Percentiles rank a stretch among this genome's conserved stretches.
Conservation (phyloP, 2,797 vertebrate genomes). For the Tinamus major region DNA sequence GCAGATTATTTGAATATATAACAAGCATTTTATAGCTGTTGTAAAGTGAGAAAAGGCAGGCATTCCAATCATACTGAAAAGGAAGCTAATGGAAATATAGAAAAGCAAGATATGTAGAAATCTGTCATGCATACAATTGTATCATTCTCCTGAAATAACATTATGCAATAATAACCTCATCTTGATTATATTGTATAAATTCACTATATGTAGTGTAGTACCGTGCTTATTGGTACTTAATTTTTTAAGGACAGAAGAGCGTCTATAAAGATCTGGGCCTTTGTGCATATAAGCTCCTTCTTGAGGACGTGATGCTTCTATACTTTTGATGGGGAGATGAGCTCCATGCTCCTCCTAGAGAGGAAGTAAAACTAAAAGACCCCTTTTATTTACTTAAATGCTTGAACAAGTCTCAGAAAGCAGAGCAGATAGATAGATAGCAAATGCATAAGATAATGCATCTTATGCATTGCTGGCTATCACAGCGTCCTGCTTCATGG, state of each 20-base stretch:
- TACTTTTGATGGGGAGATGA: not conserved
- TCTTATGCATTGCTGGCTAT: not conserved
- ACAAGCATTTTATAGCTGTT: not conserved
- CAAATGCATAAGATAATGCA: rapidly evolving
- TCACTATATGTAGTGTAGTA: not conserved
- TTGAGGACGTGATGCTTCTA: not conserved
- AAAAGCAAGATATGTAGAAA: not conserved
- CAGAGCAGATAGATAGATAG: not conserved
- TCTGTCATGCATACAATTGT: not conserved
- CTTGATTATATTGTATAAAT: not conserved
- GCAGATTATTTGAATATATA: not conserved
- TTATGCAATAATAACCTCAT: not conserved
- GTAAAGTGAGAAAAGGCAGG: not conserved
- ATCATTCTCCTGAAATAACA: not conserved
- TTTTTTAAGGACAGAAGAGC: too few relatives aligned
- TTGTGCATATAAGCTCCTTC: rapidly evolving
- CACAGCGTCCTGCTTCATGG: not conserved
- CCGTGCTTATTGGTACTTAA: not conserved
- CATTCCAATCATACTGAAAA: not conserved
- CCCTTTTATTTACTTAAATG: not conserved
- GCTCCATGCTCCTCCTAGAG: not conserved
- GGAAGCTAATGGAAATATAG: not conserved
- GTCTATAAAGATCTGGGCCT: rapidly evolving
- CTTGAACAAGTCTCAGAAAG: not conserved
- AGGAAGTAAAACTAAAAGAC: not conserved